A percentile compares a stretch with the other conserved stretches of the same genome.
Evolutionary conservation across 2,888 invertebrate genomes (phyloP).

Genomic region (Drosophila meridiana): DNA sequence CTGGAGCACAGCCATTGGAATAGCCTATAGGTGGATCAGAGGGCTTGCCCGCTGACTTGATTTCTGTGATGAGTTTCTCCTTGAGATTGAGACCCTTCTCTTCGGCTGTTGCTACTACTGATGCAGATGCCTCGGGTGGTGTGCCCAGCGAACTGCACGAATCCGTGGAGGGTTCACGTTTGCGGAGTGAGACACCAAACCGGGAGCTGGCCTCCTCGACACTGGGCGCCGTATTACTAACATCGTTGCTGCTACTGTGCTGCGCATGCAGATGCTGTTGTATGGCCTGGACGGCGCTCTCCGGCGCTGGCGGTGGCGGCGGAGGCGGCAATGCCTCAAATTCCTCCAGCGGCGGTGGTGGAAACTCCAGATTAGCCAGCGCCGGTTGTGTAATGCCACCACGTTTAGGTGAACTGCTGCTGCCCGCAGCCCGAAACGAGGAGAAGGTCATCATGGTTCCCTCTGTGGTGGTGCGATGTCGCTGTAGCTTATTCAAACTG

Average conservation of each 20-base stretch:
- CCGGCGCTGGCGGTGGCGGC: constrained; percentile 76
- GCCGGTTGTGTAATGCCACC: constrained; percentile 87
- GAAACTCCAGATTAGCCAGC: constrained; percentile 93
- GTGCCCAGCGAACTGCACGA: constrained; percentile 87
- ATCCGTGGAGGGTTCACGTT: constrained; percentile 88
- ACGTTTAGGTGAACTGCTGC: constrained; percentile 90
- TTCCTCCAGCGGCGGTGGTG: constrained; percentile 92
- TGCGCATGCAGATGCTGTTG: constrained; percentile 69
- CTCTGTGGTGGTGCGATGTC: constrained; percentile 86
- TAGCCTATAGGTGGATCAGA: constrained; percentile 86
- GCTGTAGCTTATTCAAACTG: constrained; percentile 86
- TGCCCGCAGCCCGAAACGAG: constrained; percentile 87
- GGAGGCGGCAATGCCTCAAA: constrained; percentile 83
- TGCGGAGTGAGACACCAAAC: constrained; percentile 89
- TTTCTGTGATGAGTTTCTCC: constrained; percentile 94
- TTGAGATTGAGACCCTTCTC: constrained; percentile 86
- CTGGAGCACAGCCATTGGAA: constrained; percentile 86
- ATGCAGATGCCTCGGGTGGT: constrained; percentile 82
- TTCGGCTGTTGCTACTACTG: constrained; percentile 14
- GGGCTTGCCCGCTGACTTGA: constrained; percentile 87
- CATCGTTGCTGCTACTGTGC: constrained; percentile 85
- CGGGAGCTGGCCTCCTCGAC: constrained; percentile 90
- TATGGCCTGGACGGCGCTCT: constrained; percentile 65
- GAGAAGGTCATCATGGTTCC: constrained; percentile 85
- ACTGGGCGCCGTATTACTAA: constrained; percentile 88